Base-by-base conservation (phyloP, 2,888 invertebrate species). In the Cheilosia scutellata region DNA sequence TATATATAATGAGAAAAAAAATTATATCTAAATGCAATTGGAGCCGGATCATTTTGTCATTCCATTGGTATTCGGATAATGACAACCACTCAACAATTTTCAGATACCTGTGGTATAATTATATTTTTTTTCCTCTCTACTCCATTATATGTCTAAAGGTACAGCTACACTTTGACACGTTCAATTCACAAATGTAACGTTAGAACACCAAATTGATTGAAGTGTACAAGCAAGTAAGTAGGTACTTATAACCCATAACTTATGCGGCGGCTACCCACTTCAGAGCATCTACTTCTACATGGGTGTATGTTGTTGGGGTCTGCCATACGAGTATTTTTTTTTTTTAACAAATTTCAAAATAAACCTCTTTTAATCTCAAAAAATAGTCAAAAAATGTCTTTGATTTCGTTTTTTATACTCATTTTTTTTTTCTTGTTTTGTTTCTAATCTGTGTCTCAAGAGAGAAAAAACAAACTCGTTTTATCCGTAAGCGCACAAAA, bases 181-280 rank as follows among this genome's bases (percentile, higher is more conserved):
- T 68, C 66, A 68, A 58, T 60, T 51, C 65, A 60, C 60, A 51
- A 76, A 76, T 68, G 66, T 70, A 77, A 62, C 70, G 77, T 70
- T 70, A 68, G 68, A 70, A 70, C 70, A 53, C 55, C 68, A 29
- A 42, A 77, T 62, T 70, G 77, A 70, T 75, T 80, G 80, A 80
- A 75, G 62, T 68, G 80, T 75, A 80, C 68, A 68, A 80, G 75
- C 75, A 75, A 80, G 62, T 80, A 80, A 80, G 55, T 68, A 80
- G 74, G 53, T 80, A 55, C 75, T 75, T 75, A 60, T 40, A 16
- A 20, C 20, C 47, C 74, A 62, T 80, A 75, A 68, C 47, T 62
- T 62, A 66, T 74, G 20, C 20, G 20, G 20, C 20, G 77, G 58
- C 33, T 77, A 47, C 77, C 77, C 62, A 70, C 77, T 77, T 77